Percentiles rank a stretch among this genome's conserved stretches.
phyloP scores from a whole-genome alignment of 1,140 invertebrate species.

The Diuraphis noxia region DNA sequence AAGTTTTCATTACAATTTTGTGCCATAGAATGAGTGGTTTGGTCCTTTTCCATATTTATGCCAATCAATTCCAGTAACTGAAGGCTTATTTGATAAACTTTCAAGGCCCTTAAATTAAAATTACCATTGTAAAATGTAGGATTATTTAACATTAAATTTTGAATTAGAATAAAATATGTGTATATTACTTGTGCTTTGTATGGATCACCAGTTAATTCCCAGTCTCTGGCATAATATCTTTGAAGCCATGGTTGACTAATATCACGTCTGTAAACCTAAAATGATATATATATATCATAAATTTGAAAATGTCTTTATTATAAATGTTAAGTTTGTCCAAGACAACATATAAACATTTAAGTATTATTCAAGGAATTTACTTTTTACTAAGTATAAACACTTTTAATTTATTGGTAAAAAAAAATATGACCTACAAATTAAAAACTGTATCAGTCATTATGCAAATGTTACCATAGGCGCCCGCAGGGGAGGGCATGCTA shows the following conservation, averaged over 20 bases:
- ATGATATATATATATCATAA: neutral
- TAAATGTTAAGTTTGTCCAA: too few species aligned
- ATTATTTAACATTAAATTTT: neutral
- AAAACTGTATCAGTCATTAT: too few species aligned
- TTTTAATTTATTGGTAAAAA: too few species aligned
- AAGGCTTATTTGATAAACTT: conserved; percentile 15
- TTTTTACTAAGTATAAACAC: too few species aligned
- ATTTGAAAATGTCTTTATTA: neutral
- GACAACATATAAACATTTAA: too few species aligned
- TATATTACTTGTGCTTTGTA: conserved; percentile 42
- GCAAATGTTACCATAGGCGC: too few species aligned
- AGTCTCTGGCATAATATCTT: conserved; percentile 44
- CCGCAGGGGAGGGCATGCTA: too few species aligned
- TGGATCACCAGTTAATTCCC: conserved; percentile 47
- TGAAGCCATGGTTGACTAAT: conserved; percentile 28
- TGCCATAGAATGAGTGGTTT: conserved; percentile 13
- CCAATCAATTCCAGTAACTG: conserved; percentile 32
- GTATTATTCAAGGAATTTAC: too few species aligned
- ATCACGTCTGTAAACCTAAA: conserved; percentile 20
- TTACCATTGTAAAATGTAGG: neutral
- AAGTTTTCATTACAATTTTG: neutral
- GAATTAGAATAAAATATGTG: neutral
- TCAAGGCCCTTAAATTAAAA: conserved; percentile 46
- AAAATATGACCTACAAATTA: too few species aligned
- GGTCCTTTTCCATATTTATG: conserved; percentile 31